Conservation (phyloP, 35 echinoderm and acorn worm species). For the Eucidaris tribuloides region DNA sequence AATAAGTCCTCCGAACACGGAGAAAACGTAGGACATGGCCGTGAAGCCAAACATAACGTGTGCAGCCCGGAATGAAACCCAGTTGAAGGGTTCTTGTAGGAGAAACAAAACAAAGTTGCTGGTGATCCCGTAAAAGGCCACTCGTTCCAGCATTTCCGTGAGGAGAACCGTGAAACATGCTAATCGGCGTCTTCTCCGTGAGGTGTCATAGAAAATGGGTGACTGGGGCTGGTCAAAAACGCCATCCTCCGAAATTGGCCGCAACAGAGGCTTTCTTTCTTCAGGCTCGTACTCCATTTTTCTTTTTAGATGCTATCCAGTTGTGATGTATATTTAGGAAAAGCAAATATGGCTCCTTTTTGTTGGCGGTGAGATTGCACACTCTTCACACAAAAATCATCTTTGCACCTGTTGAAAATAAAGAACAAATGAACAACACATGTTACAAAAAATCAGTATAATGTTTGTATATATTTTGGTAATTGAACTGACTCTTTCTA, state of each 20-base stretch:
- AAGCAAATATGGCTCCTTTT: no score
- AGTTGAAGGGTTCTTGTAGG: slow-evolving; percentile 52
- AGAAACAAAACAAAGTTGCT: slow-evolving; percentile 88
- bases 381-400: no score
- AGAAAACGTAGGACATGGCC: slow-evolving; percentile 55
- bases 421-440: no score
- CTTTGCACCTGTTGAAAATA: no score
- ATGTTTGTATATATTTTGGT: no score
- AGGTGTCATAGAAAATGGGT: slow-evolving; percentile 10
- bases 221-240: neutral
- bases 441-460: no score
- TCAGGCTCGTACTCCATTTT: slow-evolving; percentile 31
- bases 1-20: slow-evolving; percentile 66
- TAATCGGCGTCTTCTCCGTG: slow-evolving; percentile 7
- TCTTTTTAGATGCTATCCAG: no score
- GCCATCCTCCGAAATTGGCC: slow-evolving; percentile 6
- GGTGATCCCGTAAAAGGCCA: slow-evolving; percentile 84
- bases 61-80: slow-evolving; percentile 62
- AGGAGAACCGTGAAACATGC: slow-evolving; percentile 66
- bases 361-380: no score
- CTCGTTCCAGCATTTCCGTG: slow-evolving; percentile 69
- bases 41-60: slow-evolving; percentile 45
- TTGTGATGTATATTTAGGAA: no score
- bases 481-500: no score
- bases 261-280: neutral